phyloP scores from a whole-genome alignment of 2,797 vertebrate genomes.

The Danio aesculapii region DNA sequence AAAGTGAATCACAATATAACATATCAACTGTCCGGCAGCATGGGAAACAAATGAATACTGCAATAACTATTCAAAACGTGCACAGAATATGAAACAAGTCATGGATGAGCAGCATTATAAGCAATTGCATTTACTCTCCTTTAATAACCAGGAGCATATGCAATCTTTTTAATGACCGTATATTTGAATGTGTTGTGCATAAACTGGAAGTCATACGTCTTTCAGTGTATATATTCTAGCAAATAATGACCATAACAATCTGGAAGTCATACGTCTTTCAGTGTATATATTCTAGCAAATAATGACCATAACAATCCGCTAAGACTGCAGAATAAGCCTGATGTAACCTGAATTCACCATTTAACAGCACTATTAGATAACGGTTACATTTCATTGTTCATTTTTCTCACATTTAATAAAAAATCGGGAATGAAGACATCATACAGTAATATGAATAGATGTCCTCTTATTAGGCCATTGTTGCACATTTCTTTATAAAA shows the following conservation, averaged over 20 bases:
- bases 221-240: neutral
- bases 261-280: too few relatives aligned
- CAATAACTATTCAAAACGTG: neutral
- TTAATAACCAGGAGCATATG: neutral
- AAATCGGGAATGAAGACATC: too few relatives aligned
- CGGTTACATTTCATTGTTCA: too few relatives aligned
- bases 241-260: neutral
- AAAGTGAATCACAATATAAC: constrained; percentile 5
- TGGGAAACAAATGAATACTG: constrained; percentile 1
- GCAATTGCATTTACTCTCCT: constrained; percentile 1
- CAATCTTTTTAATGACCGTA: neutral
- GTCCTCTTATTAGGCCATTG: too few relatives aligned
- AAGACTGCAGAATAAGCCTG: neutral
- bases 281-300: too few relatives aligned
- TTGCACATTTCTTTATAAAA: too few relatives aligned
- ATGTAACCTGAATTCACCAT: too few relatives aligned
- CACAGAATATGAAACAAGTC: constrained; percentile 3
- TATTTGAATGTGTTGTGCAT: neutral
- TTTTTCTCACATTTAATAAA: too few relatives aligned
- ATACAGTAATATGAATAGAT: too few relatives aligned
- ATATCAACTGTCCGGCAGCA: constrained; percentile 22
- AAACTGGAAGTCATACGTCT: neutral
- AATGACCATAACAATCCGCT: neutral
- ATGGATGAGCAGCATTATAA: constrained; percentile 6
- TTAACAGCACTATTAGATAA: too few relatives aligned